Evolutionary conservation across 2,113 vertebrate species (phyloP).

Genomic region (Sylvilagus bachmani): DNA sequence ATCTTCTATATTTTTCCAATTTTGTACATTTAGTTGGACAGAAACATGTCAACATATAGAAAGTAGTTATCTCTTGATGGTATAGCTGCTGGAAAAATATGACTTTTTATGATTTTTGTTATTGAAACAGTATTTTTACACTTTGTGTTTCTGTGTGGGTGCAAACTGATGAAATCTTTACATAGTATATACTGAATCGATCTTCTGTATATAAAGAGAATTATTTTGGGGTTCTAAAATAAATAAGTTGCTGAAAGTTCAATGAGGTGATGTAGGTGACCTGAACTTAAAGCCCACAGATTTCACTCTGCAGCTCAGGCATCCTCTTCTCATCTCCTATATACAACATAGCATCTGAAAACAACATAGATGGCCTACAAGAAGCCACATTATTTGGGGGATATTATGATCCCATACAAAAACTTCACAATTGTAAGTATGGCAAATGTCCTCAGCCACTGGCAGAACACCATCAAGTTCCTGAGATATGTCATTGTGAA

Average conservation of each 20-base stretch:
- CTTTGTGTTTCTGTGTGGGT: no score
- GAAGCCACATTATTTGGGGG: neutral
- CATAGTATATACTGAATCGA: no score
- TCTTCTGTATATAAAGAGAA: no score
- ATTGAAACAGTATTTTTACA: no score
- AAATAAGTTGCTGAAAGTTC: neutral
- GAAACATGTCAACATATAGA: neutral
- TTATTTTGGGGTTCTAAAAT: neutral
- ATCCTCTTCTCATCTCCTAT: neutral
- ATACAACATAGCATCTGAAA: fast-evolving
- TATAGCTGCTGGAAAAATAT: neutral
- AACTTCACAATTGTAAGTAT: neutral
- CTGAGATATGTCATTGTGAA: neutral
- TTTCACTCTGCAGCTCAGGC: neutral
- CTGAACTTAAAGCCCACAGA: no score
- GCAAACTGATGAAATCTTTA: no score
- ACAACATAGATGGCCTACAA: no score
- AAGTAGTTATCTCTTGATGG: neutral
- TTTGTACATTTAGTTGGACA: neutral
- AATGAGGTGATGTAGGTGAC: neutral
- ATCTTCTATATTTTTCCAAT: neutral
- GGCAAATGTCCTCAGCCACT: neutral
- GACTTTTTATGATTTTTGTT: neutral
- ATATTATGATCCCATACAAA: neutral
- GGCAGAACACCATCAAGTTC: neutral